Base-by-base conservation (phyloP, 1,140 invertebrate species). In the Triops cancriformis region DNA sequence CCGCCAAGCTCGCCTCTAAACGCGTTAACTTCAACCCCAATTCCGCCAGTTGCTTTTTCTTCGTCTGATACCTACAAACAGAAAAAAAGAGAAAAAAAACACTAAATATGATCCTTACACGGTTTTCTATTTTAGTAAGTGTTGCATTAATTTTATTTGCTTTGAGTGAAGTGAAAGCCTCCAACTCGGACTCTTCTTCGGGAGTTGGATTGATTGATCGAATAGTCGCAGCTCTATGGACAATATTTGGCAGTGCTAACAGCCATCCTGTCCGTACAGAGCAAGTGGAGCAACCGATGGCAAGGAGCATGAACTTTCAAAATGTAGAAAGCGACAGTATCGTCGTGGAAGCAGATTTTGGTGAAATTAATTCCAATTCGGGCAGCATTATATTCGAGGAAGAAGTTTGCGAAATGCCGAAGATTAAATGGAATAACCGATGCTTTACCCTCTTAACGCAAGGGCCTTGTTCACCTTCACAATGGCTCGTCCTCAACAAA, bases 1-100 rank as follows among this genome's bases (percentile, higher is more conserved):
- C 51, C 51, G 51, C 51, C 51, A 64, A 18, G 51, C 51, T 64
- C 51, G 51, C 51, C 51, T 64, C 51, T 64, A 64, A 64, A 64
- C 51, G 18, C 18, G 23, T 23, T 18, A 64, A n/a, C 14, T 64
- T 18, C 51, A 23, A 64, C 6, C 51, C 51, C 6, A 64, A 23
- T 64, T 64, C 18, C 14, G 6, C 18, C 51, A 64, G 51, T 64
- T 64, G 51, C 51, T 18, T n/a, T 64, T 64, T 64, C 51, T 64
- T 64, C 51, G 1, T 23, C 23, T 64, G 51, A 14, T 64, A 64
- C 23, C 51, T 64, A 64, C 51, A 64, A 64, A 64, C 51, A 23
- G 23, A 7, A 5, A 45, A 45, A 11, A 5, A 45, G 23, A 64
- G 3, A 18, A 64, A 64, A 3, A 64, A 23, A 23, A 64, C 7